Conservation (phyloP, 1,140 invertebrate species). For the Oppia nitens region DNA sequence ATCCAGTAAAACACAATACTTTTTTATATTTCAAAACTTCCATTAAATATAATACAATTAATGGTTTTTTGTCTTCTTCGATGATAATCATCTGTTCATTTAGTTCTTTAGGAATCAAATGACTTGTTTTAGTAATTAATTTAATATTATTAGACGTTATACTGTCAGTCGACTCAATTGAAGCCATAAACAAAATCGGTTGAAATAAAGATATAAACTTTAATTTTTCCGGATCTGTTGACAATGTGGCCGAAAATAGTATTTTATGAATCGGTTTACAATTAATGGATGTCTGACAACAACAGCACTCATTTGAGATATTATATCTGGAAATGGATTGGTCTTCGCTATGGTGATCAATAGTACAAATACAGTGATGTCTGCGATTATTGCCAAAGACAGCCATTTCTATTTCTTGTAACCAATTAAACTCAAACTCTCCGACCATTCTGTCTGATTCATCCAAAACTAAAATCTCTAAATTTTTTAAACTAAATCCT, state of each 20-base stretch:
- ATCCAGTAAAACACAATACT: conserved; percentile 76
- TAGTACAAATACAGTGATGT: conserved; percentile 10
- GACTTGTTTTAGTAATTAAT: conserved; percentile 33
- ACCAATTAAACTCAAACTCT: conserved; percentile 72
- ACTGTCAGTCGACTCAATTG: background rate
- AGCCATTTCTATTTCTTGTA: conserved; percentile 42
- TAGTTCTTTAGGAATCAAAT: conserved; percentile 63
- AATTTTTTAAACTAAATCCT: conserved; percentile 59
- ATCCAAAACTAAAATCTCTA: conserved; percentile 69
- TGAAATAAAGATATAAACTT: conserved; percentile 69
- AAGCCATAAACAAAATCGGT: conserved; percentile 60
- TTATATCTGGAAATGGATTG: background rate
- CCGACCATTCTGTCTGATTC: conserved; percentile 81
- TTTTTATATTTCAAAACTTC: conserved; percentile 46
- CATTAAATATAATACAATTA: conserved; percentile 57
- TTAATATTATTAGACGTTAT: too few species aligned
- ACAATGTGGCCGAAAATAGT: conserved; percentile 84
- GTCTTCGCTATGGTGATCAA: background rate
- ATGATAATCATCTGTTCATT: conserved; percentile 54
- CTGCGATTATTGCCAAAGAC: conserved; percentile 14
- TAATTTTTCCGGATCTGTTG: conserved; percentile 86
- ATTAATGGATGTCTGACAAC: background rate
- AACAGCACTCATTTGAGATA: conserved; percentile 7
- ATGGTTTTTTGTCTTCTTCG: conserved; percentile 52
- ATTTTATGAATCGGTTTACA: conserved; percentile 57